A percentile compares a stretch with the other conserved stretches of the same genome.
phyloP scores from a whole-genome alignment of 2,113 vertebrate genomes.

The Nothocercus nigrocapillus region DNA sequence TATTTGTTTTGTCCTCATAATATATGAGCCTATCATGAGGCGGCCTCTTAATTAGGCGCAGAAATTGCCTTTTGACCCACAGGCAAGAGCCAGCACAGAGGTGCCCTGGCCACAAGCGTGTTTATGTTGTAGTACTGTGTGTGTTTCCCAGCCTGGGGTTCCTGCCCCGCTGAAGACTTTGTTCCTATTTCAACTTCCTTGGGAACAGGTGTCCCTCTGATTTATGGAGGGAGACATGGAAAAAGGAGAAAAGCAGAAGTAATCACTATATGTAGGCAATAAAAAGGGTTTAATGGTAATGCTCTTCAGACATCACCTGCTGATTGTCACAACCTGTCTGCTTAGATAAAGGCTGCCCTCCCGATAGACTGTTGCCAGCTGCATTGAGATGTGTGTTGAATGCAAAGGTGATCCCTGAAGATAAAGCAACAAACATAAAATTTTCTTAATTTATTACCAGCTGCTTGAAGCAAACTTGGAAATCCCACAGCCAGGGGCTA shows the following conservation, averaged over 20 bases:
- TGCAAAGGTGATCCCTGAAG: not conserved
- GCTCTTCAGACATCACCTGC: not conserved
- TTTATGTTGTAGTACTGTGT: accelerated
- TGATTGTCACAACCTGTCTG: not conserved
- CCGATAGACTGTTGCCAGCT: not conserved
- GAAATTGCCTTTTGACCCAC: not conserved
- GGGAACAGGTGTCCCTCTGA: not conserved
- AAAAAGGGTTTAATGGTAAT: not conserved
- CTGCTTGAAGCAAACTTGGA: not conserved
- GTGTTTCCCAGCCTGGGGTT: not conserved
- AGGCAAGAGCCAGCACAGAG: not conserved
- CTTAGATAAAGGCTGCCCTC: not conserved
- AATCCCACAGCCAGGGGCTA: not conserved
- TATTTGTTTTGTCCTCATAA: not conserved
- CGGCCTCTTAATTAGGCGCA: not conserved
- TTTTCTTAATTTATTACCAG: not conserved
- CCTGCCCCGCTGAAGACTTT: not conserved
- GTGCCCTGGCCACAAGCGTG: accelerated
- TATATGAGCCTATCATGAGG: not conserved
- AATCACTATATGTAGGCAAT: not conserved
- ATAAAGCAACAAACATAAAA: not conserved
- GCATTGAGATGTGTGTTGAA: constrained; percentile 26
- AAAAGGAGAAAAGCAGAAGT: not conserved
- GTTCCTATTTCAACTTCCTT: not conserved
- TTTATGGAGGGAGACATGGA: not conserved